These are phyloP conservation scores for Trypoxylon attenuatum DNA, from an alignment of 2,888 invertebrate species.

Conservation along the genomic window DNA sequence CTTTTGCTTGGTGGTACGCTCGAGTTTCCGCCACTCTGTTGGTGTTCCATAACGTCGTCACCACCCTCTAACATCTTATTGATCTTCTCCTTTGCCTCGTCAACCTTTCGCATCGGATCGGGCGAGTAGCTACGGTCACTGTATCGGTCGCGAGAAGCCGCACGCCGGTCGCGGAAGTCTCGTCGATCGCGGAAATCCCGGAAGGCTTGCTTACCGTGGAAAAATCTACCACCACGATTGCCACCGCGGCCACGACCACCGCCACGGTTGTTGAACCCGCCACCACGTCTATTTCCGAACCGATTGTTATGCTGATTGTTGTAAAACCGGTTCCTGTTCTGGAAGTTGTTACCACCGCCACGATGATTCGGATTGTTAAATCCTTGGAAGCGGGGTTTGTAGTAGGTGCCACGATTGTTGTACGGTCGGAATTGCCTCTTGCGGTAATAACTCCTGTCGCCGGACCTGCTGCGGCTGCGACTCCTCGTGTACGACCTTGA, in stretches of 20 bases:
- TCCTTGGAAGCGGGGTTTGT: slow-evolving; percentile 85
- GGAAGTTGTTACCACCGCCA: slow-evolving; percentile 75
- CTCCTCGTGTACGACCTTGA: slow-evolving; percentile 79
- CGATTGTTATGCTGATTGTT: slow-evolving; percentile 69
- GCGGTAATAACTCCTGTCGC: slow-evolving; percentile 71
- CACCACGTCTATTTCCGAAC: slow-evolving; percentile 66
- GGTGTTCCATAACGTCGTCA: slow-evolving; percentile 60
- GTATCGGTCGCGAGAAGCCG: slow-evolving; percentile 73
- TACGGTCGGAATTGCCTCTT: slow-evolving; percentile 74
- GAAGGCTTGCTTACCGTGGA: slow-evolving; percentile 75
- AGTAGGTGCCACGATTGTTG: slow-evolving; percentile 85
- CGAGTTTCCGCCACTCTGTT: slow-evolving; percentile 48
- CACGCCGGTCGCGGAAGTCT: slow-evolving; percentile 80
- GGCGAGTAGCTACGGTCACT: slow-evolving; percentile 76
- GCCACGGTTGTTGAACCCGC: slow-evolving; percentile 68
- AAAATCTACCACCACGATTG: slow-evolving; percentile 68
- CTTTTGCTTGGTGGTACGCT: slow-evolving; percentile 69
- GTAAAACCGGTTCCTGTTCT: slow-evolving; percentile 69
- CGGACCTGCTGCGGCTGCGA: slow-evolving; percentile 76
- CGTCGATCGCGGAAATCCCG: slow-evolving; percentile 83
- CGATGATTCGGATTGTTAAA: slow-evolving; percentile 78
- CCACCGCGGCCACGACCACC: slow-evolving; percentile 61
- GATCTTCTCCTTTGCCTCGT: slow-evolving; percentile 78
- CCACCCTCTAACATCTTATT: slow-evolving; percentile 77
- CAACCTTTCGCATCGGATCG: slow-evolving; percentile 76